Evolutionary conservation across 2,797 vertebrate species (phyloP).

Genomic region (Epinephelus awoara): DNA sequence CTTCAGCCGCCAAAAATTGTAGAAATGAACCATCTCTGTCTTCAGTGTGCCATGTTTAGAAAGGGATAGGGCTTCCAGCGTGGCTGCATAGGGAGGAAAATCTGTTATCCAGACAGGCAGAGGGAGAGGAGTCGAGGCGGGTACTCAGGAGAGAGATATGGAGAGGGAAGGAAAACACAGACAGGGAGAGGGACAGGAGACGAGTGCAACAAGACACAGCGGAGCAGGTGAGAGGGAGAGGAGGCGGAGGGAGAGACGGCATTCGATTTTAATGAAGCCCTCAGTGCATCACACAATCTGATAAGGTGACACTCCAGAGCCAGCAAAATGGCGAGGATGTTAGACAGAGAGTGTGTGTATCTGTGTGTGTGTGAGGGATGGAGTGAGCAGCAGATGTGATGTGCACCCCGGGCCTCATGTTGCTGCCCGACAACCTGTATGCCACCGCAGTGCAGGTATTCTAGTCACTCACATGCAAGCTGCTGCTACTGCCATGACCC

Average conservation of each 20-base stretch:
- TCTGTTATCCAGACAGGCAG: neutral
- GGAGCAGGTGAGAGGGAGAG: conserved; percentile 12
- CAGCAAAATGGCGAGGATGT: conserved; percentile 1
- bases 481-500: neutral
- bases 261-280: conserved; percentile 57
- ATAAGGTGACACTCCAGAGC: conserved; percentile 56
- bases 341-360: neutral
- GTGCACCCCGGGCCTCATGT: conserved; percentile 6
- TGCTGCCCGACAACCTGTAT: conserved; percentile 21
- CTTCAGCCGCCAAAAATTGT: neutral
- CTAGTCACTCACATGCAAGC: conserved; percentile 15
- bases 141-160: neutral
- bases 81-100: neutral
- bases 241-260: conserved; percentile 1
- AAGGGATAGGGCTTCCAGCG: neutral
- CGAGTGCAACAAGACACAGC: neutral
- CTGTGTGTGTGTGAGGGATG: neutral
- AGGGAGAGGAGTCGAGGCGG: neutral
- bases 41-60: neutral
- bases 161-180: neutral
- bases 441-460: conserved; percentile 36
- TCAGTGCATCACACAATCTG: conserved; percentile 32
- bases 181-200: neutral
- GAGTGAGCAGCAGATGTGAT: conserved; percentile 2
- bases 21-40: neutral